Evolutionary conservation across 2,113 vertebrate genomes (phyloP).

Genomic region (Leucoraja erinaceus): DNA sequence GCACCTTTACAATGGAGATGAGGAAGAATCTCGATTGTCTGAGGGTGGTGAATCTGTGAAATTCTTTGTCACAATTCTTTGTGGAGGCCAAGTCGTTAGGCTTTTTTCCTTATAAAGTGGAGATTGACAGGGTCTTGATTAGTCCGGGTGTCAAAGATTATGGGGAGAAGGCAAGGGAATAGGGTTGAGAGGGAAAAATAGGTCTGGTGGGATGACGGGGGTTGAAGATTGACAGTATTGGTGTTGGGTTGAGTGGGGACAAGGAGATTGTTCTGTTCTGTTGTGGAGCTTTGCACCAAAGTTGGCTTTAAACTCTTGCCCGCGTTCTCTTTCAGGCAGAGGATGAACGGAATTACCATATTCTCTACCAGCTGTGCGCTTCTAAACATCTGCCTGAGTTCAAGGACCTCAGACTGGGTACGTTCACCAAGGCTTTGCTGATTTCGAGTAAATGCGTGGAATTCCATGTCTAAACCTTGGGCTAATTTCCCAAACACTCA

Average conservation of each 20-base stretch:
- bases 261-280: background rate
- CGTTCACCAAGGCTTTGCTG: constrained; percentile 32
- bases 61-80: no score
- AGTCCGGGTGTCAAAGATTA: no score
- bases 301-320: background rate
- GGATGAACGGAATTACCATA: constrained; percentile 94
- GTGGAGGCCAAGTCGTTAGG: no score
- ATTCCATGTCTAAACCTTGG: background rate
- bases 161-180: no score
- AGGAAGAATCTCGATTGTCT: no score
- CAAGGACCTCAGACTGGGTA: constrained; percentile 81
- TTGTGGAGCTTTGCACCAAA: background rate
- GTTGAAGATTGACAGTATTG: background rate
- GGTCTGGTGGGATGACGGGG: background rate
- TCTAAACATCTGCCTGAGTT: constrained; percentile 82
- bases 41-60: no score
- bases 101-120: no score
- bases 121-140: no score
- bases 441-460: background rate
- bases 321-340: constrained; percentile 74
- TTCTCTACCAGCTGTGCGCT: constrained; percentile 97
- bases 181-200: background rate
- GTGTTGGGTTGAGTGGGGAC: background rate
- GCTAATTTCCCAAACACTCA: background rate
- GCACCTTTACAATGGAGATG: no score